phyloP scores from a whole-genome alignment of 2,888 invertebrate species.

The Eristalis pertinax region DNA sequence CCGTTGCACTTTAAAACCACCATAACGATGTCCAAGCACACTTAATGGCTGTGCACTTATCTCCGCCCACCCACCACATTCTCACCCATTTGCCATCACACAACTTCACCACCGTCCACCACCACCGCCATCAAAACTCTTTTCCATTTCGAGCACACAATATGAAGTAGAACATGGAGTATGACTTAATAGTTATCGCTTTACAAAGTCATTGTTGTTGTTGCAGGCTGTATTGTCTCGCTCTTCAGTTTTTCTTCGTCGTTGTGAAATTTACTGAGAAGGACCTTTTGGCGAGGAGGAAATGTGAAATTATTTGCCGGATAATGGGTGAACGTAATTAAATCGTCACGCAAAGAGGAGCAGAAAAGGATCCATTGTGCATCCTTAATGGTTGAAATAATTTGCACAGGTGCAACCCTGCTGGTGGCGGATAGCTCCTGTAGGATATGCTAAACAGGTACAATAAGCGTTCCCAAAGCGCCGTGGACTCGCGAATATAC shows the following conservation, averaged over 20 bases:
- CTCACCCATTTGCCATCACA: not conserved
- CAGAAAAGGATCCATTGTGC: constrained; percentile 29
- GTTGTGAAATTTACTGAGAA: constrained; percentile 5
- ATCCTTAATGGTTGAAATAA: constrained; percentile 37
- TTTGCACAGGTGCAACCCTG: constrained; percentile 23
- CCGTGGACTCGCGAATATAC: constrained; percentile 7
- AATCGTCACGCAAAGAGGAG: constrained; percentile 48
- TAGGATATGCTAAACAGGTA: constrained; percentile 5
- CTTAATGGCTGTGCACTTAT: not conserved
- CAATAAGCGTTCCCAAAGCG: not conserved
- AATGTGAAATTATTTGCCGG: constrained; percentile 53
- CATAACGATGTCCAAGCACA: not conserved
- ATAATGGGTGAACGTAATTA: constrained; percentile 59
- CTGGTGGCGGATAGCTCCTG: not conserved
- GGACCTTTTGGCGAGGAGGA: constrained; percentile 24
- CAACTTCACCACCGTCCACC: not conserved
- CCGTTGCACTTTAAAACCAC: not conserved
- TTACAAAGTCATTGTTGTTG: constrained; percentile 1
- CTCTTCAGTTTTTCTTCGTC: not conserved
- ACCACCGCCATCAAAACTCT: not conserved
- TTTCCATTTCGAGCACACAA: not conserved
- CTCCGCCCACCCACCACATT: not conserved
- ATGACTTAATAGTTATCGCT: constrained; percentile 32
- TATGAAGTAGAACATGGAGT: constrained; percentile 24
- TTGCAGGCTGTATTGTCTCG: not conserved